A percentile compares a stretch with the other conserved stretches of the same genome.
These are phyloP conservation scores for Lepus timidus DNA, from an alignment of 2,113 vertebrate genomes.

Conservation along the genomic window DNA sequence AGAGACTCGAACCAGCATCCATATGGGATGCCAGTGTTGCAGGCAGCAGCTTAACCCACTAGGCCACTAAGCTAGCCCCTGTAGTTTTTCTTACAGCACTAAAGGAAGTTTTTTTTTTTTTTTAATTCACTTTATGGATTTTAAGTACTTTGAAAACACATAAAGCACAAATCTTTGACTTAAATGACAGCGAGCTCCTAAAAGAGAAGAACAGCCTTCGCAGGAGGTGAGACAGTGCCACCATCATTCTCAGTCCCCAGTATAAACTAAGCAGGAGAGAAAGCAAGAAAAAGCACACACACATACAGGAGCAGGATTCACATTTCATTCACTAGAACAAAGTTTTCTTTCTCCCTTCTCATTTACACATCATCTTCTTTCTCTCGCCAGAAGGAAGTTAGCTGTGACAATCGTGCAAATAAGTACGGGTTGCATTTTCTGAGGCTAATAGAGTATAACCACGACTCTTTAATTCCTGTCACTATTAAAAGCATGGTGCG, in stretches of 20 bases:
- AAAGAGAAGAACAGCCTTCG: not conserved
- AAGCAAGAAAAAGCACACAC: not conserved
- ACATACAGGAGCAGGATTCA: not conserved
- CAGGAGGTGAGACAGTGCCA: not conserved
- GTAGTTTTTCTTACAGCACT: not conserved
- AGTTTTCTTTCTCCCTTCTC: not conserved
- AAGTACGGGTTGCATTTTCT: not conserved
- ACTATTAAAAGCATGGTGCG: not conserved
- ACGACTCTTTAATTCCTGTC: not conserved
- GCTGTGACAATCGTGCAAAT: not conserved
- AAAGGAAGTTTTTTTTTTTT: not conserved
- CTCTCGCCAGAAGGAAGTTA: not conserved
- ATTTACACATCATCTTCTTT: not conserved
- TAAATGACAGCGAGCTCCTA: not conserved
- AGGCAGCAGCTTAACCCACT: no score
- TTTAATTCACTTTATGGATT: not conserved
- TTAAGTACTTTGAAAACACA: slow-evolving; percentile 5
- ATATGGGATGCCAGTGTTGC: no score
- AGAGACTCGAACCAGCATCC: no score
- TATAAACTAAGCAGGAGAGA: not conserved
- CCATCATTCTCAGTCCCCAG: not conserved
- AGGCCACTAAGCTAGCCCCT: no score
- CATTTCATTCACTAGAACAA: not conserved
- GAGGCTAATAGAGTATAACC: not conserved
- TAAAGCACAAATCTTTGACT: not conserved